Base-by-base conservation (phyloP, 2,113 vertebrate species). In the Dromiciops gliroides region DNA sequence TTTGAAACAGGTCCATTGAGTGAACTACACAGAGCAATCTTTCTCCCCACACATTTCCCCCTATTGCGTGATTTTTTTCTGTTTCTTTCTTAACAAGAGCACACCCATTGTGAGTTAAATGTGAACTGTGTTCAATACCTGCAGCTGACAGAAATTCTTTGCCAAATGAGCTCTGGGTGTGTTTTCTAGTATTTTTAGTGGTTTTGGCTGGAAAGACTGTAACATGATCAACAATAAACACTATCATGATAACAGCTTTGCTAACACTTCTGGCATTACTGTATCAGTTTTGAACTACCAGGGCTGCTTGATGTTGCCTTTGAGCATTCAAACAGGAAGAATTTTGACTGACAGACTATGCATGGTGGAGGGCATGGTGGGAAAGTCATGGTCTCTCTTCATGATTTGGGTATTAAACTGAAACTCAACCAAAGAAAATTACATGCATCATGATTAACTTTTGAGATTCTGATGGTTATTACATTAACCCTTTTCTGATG, bases 211-310 rank as follows among this genome's bases (percentile, higher is more conserved):
- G 92, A 98, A 97, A 96, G 90, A 93, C 44, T 96, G 98, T 97
- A 98, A 98, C 92, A 94, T 23, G 94, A 98, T 97, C 96, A 10
- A 97, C 83, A 93, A 95, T 97, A 98, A 98, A 98, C 56, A 96
- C 96, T 97, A 95, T 97, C 97, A 96, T 51, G 89, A 98, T 98
- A 98, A 98, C 97, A 97, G 95, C 97, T 98, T 97, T 98, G 92
- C 95, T 0, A 0, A 3, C 96, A 95, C 96, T 94, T 48, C 98
- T 98, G 98, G 98, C 97, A 91, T 98, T 98, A 95, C 97, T 95
- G 44, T 98, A 99, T 98, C 97, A 98, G 98, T 98, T 98, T 96
- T 98, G 92, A 97, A 95, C 97, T 95, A 97, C 96, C 90, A 95
- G 92, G 92, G 90, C 95, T 98, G 95, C 98, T 98, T 98, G 98